These are phyloP conservation scores for Cephus sareptanus DNA, from an alignment of 2,888 invertebrate genomes.

Conservation along the genomic window DNA sequence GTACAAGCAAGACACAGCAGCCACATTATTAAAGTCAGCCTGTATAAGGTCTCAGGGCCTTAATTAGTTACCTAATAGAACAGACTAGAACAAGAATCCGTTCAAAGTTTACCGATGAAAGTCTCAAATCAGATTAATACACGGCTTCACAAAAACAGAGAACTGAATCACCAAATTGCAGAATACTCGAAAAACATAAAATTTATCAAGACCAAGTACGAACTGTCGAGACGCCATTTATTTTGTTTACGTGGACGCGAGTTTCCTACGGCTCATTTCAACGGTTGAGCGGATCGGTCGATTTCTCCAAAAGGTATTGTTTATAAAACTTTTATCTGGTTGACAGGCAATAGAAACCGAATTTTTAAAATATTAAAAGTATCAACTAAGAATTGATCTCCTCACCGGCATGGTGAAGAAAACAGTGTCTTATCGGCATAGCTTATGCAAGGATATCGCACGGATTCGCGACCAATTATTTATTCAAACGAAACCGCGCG, in stretches of 20 bases:
- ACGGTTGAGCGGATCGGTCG: background rate
- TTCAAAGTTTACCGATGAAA: background rate
- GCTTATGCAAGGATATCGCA: slow-evolving; percentile 45
- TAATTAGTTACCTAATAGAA: background rate
- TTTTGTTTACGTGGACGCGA: slow-evolving; percentile 42
- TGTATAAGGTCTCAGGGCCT: background rate
- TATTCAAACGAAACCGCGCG: slow-evolving; percentile 45
- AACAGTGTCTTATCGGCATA: slow-evolving; percentile 21
- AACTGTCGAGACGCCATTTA: slow-evolving; percentile 43
- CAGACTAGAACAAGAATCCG: background rate
- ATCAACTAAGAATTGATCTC: slow-evolving; percentile 17
- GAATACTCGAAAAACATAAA: background rate
- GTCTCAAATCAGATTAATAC: background rate
- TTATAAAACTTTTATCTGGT: background rate
- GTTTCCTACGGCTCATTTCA: background rate
- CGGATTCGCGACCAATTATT: slow-evolving; percentile 46
- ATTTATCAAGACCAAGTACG: background rate
- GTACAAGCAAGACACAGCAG: background rate
- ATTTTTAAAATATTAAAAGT: background rate
- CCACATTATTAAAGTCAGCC: background rate
- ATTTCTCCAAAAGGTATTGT: background rate
- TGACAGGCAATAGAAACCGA: background rate
- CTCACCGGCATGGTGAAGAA: slow-evolving; percentile 49
- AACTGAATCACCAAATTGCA: background rate
- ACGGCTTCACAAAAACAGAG: background rate